Evolutionary conservation across 2,888 invertebrate genomes (phyloP), one percentile per base, ranked within the genome.

Genomic region (Chirona hameri): DNA sequence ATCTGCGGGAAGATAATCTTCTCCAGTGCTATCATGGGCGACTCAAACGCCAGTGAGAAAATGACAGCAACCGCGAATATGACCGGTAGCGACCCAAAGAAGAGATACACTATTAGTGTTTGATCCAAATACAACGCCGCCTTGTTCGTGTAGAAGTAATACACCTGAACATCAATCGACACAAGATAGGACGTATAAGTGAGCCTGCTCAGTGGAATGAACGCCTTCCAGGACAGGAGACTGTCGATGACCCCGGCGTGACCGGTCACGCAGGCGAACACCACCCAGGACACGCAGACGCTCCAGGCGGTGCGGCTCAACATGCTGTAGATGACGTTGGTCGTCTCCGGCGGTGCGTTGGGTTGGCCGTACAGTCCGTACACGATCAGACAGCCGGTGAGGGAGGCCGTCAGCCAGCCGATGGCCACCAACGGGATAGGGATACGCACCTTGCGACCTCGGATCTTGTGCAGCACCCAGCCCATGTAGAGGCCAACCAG

Each of bases 221-320:
- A 69, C 14, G 69, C 69, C 69, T 69, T 69, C 69, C 69, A 69
- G 27, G 69, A 69, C 27, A 69, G 69, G 7, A 69, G 29, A 3
- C 24, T 69, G 69, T 69, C 12, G 69, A 69, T 29, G 14, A 29
- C 5, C n/a, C 69, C 69, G 7, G 29, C 69, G 69, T 69, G n/a
- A 9, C 60, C 60, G n/a, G 60, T 60, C 18, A 60, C 60, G n/a
- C 60, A 60, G 60, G 60, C 60, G 69, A 69, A 69, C 69, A 69
- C 69, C 69, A 69, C 29, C 69, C 69, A 69, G 5, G 69, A n/a
- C 27, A 69, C 24, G 27, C 12, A 9, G 12, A 69, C 69, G 24
- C 27, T 29, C 69, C 69, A 69, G 69, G 69, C 69, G 12, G 69
- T 69, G 69, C 69, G 69, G 69, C 27, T 69, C 12, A 69, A 15